Conservation (phyloP, 2,797 vertebrate species). For the Enteromius afrohamiltoni region DNA sequence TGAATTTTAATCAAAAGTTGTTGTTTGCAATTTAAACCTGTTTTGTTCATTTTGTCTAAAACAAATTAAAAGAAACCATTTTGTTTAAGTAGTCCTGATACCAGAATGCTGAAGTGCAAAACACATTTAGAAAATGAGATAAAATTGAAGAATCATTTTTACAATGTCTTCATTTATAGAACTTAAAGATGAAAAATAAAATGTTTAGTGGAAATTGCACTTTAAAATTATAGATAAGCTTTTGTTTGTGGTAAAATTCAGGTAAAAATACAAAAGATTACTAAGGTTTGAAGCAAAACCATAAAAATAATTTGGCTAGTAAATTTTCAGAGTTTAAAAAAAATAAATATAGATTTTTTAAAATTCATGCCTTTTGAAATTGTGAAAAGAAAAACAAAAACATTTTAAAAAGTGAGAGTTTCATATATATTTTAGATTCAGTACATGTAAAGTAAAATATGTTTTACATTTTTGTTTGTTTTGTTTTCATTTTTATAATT, state of each 20-base stretch:
- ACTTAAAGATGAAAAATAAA: too few relatives aligned
- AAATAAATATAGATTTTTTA: too few relatives aligned
- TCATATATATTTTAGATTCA: too few relatives aligned
- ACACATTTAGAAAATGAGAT: neutral
- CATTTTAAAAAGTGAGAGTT: too few relatives aligned
- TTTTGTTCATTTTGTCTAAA: neutral
- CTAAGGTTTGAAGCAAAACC: too few relatives aligned
- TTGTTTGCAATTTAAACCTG: neutral
- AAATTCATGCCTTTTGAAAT: too few relatives aligned
- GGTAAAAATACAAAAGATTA: neutral
- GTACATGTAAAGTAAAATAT: too few relatives aligned
- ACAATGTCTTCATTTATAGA: neutral
- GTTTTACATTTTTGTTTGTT: too few relatives aligned
- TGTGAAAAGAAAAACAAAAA: too few relatives aligned
- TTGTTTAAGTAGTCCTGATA: neutral
- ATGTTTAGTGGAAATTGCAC: neutral
- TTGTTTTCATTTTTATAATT: too few relatives aligned
- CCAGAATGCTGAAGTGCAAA: neutral
- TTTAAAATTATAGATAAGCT: neutral
- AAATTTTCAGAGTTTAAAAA: too few relatives aligned
- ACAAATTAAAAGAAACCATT: neutral
- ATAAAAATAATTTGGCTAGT: too few relatives aligned
- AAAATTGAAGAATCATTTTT: neutral
- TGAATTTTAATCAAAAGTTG: neutral
- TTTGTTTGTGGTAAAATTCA: neutral